Evolutionary conservation across 2,113 vertebrate species (phyloP), one percentile per base, ranked within the genome.

Genomic region (Catagonus wagneri): DNA sequence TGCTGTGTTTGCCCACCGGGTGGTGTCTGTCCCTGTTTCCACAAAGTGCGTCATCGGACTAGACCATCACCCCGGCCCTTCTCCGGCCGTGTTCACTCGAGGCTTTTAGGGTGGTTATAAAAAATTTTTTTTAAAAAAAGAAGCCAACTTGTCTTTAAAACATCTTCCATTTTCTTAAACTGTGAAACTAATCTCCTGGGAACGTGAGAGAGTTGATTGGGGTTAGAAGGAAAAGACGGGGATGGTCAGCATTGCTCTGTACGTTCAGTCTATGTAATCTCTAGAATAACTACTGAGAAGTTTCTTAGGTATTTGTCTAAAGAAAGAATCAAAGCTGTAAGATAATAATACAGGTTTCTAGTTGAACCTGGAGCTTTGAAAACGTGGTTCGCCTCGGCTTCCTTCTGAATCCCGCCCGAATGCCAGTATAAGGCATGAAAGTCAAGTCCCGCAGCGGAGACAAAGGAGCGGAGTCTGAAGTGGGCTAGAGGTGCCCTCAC

Each of bases 161-260:
- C n/a, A n/a, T 75, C 50, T 71, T 87, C 22, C 50, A 54, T 69
- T 80, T 95, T 87, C 27, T 90, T 89, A 44, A 75, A 63, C 19
- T 44, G 10, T 95, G 56, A 89, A 87, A 66, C 50, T 68, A 68
- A 87, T 75, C 54, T 95, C 34, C 22, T 81, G n/a, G 54, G 15
- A 87, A 36, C 22, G 14, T 12, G n/a, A 89, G 32, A 19, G 13
- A 71, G 27, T 56, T 81, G 78, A 61, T 85, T 10, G 81, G 16
- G 78, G 58, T 72, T 76, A 61, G 61, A n/a, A 11, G 32, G 25
- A 54, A 71, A 89, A 36, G 44, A 19, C 52, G 10, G 34, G 39
- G 54, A 10, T 17, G 27, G 17, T 76, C 32, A 54, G 11, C 32
- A 39, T 58, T 13, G 10, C 32, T 76, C n/a, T 34, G 1, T 74